Conservation (phyloP, 2,113 vertebrate species). For the Chamaetylas fuelleborni region DNA sequence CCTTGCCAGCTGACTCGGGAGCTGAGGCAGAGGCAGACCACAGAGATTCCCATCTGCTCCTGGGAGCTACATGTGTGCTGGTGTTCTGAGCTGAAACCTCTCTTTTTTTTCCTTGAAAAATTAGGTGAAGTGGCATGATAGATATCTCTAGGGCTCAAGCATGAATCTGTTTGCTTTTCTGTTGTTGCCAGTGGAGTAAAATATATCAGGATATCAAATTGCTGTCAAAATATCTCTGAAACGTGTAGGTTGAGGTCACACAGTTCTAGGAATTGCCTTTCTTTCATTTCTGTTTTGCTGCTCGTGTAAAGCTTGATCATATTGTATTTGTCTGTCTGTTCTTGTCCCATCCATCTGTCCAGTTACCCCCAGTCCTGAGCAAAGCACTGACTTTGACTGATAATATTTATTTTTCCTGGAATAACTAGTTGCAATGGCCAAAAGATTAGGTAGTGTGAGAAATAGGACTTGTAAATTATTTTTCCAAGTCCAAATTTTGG, state of each 20-base stretch:
- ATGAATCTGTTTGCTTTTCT: slow-evolving; percentile 56
- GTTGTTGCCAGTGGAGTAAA: slow-evolving; percentile 52
- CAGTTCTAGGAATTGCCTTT: not conserved
- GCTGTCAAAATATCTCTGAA: slow-evolving; percentile 54
- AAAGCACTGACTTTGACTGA: not conserved
- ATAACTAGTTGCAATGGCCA: not conserved
- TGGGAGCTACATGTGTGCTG: not conserved
- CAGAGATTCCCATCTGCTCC: slow-evolving; percentile 8
- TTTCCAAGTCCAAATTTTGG: not conserved
- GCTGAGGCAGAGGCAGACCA: not conserved
- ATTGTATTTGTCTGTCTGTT: not conserved
- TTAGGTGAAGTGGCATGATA: not conserved
- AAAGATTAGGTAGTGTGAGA: not conserved
- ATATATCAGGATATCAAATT: slow-evolving; percentile 50
- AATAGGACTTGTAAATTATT: not conserved
- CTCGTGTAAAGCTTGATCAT: not conserved
- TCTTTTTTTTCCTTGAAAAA: not conserved
- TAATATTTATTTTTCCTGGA: not conserved
- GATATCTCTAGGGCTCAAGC: slow-evolving; percentile 49
- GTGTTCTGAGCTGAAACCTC: not conserved
- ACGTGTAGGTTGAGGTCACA: slow-evolving; percentile 47
- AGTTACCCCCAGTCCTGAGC: not conserved
- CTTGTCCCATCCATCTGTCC: not conserved
- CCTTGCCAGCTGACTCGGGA: not conserved
- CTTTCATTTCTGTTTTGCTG: slow-evolving; percentile 9